Conservation (phyloP, 2,113 vertebrate species). For the Cyprinodon tularosa region DNA sequence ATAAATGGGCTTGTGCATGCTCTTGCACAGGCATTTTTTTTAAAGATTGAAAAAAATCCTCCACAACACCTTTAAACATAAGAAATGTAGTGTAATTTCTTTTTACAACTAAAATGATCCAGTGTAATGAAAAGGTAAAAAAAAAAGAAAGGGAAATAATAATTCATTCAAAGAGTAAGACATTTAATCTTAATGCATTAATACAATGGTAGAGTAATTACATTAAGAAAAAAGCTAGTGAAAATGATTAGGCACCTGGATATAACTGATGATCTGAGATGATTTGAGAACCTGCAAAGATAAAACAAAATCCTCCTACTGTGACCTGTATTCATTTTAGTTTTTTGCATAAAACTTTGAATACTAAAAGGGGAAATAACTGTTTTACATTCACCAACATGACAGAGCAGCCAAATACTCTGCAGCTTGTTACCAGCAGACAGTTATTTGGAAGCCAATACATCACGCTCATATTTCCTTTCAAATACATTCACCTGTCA, state of each 20-base stretch:
- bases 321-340: neutral
- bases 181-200: slow-evolving; percentile 1
- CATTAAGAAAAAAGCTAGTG: neutral
- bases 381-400: slow-evolving; percentile 20
- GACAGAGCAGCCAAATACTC: slow-evolving; percentile 27
- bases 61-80: no score
- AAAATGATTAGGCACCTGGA: neutral
- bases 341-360: neutral
- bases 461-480: slow-evolving; percentile 69
- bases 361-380: slow-evolving; percentile 15
- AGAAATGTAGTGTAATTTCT: neutral
- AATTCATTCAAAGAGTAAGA: neutral
- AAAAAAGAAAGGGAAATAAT: neutral
- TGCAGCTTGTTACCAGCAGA: slow-evolving; percentile 58
- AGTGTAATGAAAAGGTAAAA: neutral
- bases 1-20: no score
- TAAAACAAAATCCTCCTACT: neutral
- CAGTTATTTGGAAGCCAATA: slow-evolving; percentile 51
- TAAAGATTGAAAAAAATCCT: no score
- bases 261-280: neutral
- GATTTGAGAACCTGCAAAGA: neutral
- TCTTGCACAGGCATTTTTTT: no score
- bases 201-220: neutral
- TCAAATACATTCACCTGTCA: slow-evolving; percentile 77
- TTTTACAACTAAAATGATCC: neutral